Percentiles rank a stretch among this genome's conserved stretches.
Conservation (phyloP, 2,888 invertebrate species). For the Tupiocoris notatus region DNA sequence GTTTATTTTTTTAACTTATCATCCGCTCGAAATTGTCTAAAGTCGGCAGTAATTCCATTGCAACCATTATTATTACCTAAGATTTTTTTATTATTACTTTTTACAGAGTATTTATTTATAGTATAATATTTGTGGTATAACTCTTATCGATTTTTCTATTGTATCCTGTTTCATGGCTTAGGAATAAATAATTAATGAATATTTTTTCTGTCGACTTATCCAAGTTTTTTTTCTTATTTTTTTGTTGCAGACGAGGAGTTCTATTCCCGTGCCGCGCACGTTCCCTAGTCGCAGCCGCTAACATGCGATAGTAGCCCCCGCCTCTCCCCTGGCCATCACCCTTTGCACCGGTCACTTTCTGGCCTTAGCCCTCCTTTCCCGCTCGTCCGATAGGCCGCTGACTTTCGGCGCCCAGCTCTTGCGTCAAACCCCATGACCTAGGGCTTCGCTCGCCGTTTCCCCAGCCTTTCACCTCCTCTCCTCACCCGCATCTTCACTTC, state of each 20-base stretch:
- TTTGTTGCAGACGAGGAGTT: constrained; percentile 20
- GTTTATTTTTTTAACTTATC: no score
- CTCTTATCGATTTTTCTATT: no score
- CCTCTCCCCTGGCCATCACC: constrained; percentile 5
- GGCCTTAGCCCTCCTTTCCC: constrained; percentile 1
- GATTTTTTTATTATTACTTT: no score
- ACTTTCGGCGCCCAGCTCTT: constrained; percentile 11
- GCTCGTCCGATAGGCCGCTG: neutral
- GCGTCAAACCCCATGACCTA: constrained; percentile 37
- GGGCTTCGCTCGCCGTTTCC: constrained; percentile 25
- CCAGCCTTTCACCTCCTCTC: constrained; percentile 25
- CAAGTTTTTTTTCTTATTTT: neutral
- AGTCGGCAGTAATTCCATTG: no score
- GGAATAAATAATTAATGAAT: no score
- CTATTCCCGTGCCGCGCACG: constrained; percentile 16
- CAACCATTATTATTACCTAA: no score
- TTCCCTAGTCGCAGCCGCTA: constrained; percentile 31
- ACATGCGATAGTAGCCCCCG: constrained; percentile 39
- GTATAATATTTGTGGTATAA: no score
- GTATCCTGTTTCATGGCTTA: no score
- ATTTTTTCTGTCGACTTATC: no score
- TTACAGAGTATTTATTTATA: no score
- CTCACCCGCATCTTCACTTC: constrained; percentile 26
- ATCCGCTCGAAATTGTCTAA: no score
- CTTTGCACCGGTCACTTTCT: constrained; percentile 7